These are phyloP conservation scores for Steatornis caripensis DNA, from an alignment of 2,113 vertebrate genomes.

Conservation along the genomic window DNA sequence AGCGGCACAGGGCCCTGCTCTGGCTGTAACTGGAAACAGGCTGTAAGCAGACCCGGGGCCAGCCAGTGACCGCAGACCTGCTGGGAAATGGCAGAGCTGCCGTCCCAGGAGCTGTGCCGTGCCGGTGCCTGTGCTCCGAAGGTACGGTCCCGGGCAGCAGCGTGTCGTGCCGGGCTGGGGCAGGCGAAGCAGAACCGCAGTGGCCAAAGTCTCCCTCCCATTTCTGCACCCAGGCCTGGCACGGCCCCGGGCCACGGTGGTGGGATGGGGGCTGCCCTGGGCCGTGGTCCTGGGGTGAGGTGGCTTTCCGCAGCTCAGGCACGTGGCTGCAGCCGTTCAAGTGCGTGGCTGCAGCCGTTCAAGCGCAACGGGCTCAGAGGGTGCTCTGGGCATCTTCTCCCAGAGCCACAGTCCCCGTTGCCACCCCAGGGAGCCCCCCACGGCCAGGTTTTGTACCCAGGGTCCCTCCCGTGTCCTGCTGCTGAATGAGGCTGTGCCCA, in stretches of 20 bases:
- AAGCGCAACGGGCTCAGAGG: background rate
- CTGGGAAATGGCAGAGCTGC: background rate
- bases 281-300: accelerated
- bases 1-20: background rate
- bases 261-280: background rate
- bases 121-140: background rate
- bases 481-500: background rate
- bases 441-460: background rate
- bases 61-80: background rate
- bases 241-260: accelerated
- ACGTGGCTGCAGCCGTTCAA: background rate
- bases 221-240: background rate
- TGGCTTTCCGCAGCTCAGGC: background rate
- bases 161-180: background rate
- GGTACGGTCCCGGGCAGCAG: background rate
- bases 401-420: background rate
- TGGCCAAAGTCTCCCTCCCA: background rate
- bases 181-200: background rate
- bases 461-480: background rate
- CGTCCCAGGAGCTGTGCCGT: background rate
- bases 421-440: background rate
- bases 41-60: background rate
- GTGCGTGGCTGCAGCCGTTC: too few relatives aligned
- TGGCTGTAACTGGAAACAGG: constrained; percentile 16
- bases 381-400: background rate